Evolutionary conservation across 2,797 vertebrate genomes (phyloP).

Genomic region (Hemitrygon akajei): DNA sequence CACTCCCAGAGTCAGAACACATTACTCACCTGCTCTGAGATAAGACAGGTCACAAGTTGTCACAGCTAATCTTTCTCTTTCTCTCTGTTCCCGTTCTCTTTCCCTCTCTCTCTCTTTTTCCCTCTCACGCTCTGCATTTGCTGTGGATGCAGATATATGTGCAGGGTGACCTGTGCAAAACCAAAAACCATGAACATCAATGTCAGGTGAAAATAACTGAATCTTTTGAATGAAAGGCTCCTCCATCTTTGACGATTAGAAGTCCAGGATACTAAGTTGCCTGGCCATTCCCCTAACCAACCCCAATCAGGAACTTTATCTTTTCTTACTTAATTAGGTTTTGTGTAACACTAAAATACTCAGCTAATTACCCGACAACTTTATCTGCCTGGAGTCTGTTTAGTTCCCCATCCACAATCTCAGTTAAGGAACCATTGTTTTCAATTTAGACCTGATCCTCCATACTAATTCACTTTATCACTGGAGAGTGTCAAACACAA

Average conservation of each 20-base stretch:
- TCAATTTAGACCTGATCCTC: neutral
- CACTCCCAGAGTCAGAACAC: neutral
- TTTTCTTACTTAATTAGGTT: too few species aligned
- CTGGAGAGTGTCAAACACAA: neutral
- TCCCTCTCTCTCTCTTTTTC: constrained; percentile 61
- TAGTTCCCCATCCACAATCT: neutral
- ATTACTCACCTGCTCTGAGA: constrained; percentile 73
- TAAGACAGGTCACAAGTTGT: constrained; percentile 59
- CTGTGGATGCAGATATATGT: constrained; percentile 70
- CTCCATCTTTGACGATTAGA: neutral
- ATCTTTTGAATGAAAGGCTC: neutral
- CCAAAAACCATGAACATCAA: neutral
- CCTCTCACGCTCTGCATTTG: constrained; percentile 68
- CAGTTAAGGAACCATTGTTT: neutral
- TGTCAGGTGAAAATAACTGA: neutral
- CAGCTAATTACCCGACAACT: neutral
- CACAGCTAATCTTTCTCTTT: constrained; percentile 57
- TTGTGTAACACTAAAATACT: neutral
- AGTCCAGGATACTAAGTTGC: neutral
- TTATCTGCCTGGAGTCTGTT: neutral
- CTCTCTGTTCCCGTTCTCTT: constrained; percentile 46
- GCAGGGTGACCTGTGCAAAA: constrained; percentile 71
- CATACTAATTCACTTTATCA: neutral
- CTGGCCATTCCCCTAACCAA: neutral
- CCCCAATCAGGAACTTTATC: neutral